Evolutionary conservation across 2,113 vertebrate genomes (phyloP).

Genomic region (Syngnathus scovelli): DNA sequence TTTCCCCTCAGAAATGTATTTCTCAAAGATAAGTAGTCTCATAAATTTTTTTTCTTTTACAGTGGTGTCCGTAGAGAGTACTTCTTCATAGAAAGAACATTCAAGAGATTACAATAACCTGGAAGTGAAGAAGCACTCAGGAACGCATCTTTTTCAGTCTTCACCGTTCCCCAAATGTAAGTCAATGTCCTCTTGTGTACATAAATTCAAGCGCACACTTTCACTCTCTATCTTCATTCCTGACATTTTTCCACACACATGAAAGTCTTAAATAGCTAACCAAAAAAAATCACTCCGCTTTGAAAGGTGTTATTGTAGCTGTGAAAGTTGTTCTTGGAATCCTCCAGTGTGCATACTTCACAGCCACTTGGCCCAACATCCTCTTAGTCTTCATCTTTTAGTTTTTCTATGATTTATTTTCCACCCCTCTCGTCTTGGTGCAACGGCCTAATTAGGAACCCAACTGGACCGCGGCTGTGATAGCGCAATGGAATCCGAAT

Average conservation of each 20-base stretch:
- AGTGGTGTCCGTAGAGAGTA: not conserved
- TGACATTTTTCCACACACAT: conserved; percentile 21
- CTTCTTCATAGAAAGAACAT: not conserved
- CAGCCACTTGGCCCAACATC: conserved; percentile 50
- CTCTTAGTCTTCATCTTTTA: conserved; percentile 64
- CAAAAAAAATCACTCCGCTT: conserved; percentile 36
- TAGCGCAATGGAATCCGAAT: conserved; percentile 47
- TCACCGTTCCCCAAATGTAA: not conserved
- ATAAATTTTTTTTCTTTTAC: too few species aligned
- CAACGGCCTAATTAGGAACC: conserved; percentile 68
- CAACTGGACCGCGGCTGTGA: conserved; percentile 49
- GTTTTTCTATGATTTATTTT: conserved; percentile 57
- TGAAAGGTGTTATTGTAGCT: conserved; percentile 71
- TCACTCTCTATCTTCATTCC: conserved; percentile 25
- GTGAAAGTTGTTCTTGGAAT: conserved; percentile 70
- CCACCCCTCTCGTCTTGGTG: conserved; percentile 55
- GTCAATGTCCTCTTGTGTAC: not conserved
- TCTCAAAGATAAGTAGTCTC: too few species aligned
- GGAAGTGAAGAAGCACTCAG: not conserved
- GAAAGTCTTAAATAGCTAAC: conserved; percentile 1
- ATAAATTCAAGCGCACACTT: not conserved
- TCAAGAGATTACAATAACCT: not conserved
- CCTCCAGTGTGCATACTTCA: conserved; percentile 62
- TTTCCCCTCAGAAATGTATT: too few species aligned
- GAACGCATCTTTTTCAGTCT: not conserved